phyloP scores from a whole-genome alignment of 2,113 vertebrate species.

The Prinia subflava region DNA sequence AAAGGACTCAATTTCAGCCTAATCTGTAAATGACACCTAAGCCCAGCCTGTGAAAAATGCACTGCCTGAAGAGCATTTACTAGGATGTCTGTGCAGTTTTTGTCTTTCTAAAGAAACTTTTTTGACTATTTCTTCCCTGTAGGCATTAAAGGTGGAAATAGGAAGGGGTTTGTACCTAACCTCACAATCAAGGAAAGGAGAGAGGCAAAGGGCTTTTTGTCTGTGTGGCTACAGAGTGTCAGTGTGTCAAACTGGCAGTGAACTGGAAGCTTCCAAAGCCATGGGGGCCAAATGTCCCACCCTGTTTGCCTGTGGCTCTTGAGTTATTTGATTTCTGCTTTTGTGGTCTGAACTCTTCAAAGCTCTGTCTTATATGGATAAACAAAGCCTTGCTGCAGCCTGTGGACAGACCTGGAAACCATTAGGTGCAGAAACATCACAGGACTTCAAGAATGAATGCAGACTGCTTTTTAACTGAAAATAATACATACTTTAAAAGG shows the following conservation, averaged over 20 bases:
- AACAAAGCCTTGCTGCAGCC: background rate
- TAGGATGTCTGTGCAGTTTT: background rate
- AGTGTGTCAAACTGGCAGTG: background rate
- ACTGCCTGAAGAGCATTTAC: background rate
- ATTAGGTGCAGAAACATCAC: background rate
- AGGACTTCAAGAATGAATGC: background rate
- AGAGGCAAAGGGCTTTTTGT: background rate
- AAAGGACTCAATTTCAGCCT: background rate
- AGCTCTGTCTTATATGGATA: background rate
- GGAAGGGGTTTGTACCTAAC: background rate
- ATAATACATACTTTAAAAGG: background rate
- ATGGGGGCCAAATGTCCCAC: background rate
- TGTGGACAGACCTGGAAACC: background rate
- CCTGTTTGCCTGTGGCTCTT: background rate
- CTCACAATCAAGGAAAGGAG: background rate
- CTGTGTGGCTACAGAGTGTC: background rate
- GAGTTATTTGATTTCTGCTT: background rate
- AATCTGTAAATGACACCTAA: background rate
- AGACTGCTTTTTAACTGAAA: constrained; percentile 9
- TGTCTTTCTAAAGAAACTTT: background rate
- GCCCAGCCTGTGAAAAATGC: background rate
- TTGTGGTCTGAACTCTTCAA: background rate
- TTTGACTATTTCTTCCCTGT: background rate
- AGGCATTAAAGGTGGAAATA: background rate
- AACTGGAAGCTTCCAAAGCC: background rate